A percentile compares a stretch with the other conserved stretches of the same genome.
Conservation (phyloP, 92 coral and sea anemone species). For the Montipora capitata region DNA sequence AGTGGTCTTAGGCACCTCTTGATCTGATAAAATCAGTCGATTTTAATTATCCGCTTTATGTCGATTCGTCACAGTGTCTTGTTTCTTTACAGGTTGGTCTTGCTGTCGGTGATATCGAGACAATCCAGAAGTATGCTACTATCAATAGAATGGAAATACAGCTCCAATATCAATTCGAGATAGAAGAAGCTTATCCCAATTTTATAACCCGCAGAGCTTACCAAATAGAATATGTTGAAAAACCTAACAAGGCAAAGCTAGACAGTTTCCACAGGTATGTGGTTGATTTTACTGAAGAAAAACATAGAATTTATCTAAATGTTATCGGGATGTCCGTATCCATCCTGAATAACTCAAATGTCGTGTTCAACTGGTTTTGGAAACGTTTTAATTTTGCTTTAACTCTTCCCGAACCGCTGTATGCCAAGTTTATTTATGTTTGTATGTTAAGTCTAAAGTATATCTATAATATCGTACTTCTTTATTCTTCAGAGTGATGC, state of each 20-base stretch:
- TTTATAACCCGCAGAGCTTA: slow-evolving; percentile 68
- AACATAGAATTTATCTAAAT: background rate
- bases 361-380: no score
- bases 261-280: background rate
- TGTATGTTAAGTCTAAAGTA: background rate
- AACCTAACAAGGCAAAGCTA: slow-evolving; percentile 35
- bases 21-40: no score
- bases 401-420: no score
- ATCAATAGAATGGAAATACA: slow-evolving; percentile 81
- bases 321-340: background rate
- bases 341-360: background rate
- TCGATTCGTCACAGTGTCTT: background rate
- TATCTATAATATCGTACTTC: background rate
- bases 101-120: slow-evolving; percentile 88
- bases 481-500: background rate
- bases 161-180: slow-evolving; percentile 72
- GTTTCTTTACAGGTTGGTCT: slow-evolving; percentile 77
- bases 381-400: no score
- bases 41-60: no score
- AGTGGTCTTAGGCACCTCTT: no score
- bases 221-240: slow-evolving; percentile 20
- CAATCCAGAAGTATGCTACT: slow-evolving; percentile 79
- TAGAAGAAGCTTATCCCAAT: slow-evolving; percentile 83
- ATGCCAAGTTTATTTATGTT: no score
- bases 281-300: no score